Conservation (phyloP, 2,113 vertebrate species). For the Salminus brasiliensis region DNA sequence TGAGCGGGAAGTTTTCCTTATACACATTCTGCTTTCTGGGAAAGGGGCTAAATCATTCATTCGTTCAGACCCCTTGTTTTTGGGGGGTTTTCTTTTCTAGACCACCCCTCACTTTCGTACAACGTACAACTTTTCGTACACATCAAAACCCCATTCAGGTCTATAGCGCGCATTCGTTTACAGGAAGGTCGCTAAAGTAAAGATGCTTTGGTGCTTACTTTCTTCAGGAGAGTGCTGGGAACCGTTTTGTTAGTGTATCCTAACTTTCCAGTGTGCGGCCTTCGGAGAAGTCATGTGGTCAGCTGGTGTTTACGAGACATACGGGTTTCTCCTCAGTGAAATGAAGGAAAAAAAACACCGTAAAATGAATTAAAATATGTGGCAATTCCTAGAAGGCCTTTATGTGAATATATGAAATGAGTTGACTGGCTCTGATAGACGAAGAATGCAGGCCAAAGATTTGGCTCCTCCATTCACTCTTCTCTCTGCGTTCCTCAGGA, state of each 20-base stretch:
- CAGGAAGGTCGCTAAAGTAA: slow-evolving; percentile 8
- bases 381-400: background rate
- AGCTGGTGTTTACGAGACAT: slow-evolving; percentile 61
- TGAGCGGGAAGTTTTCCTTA: slow-evolving; percentile 67
- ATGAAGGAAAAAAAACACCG: background rate
- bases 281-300: slow-evolving; percentile 10
- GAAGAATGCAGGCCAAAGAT: background rate
- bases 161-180: background rate
- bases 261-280: background rate
- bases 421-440: background rate
- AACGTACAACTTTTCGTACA: too few species aligned
- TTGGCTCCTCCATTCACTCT: background rate
- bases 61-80: slow-evolving; percentile 43
- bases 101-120: too few species aligned
- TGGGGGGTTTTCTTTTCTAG: slow-evolving; percentile 23
- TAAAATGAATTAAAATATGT: background rate
- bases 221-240: slow-evolving; percentile 16
- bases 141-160: too few species aligned
- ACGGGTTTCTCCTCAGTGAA: background rate
- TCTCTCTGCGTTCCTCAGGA: slow-evolving; percentile 77
- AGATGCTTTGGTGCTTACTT: slow-evolving; percentile 18
- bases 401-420: slow-evolving; percentile 1
- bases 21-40: slow-evolving; percentile 74
- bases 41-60: slow-evolving; percentile 78
- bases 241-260: slow-evolving; percentile 15